phyloP scores from a whole-genome alignment of 2,113 vertebrate genomes.

The Stegostoma tigrinum region DNA sequence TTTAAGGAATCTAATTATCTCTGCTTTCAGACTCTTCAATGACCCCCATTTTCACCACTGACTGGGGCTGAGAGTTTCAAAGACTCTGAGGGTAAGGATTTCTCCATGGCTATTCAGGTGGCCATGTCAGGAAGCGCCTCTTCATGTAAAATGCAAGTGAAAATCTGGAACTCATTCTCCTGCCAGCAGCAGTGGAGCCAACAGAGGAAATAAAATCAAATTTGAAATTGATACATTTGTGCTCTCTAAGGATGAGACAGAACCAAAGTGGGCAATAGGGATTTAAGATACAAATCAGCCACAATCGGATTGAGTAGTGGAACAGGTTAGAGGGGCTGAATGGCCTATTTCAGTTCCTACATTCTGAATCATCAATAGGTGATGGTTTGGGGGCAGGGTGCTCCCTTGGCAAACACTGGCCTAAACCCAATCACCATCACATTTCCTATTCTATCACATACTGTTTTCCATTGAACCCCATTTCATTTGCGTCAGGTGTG shows the following conservation, averaged over 20 bases:
- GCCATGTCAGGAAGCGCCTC: not conserved
- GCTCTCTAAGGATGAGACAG: not conserved
- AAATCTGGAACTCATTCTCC: too few species aligned
- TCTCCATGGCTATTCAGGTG: not conserved
- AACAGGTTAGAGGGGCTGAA: not conserved
- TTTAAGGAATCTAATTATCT: too few species aligned
- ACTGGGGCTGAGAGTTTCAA: too few species aligned
- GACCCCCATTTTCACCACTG: too few species aligned
- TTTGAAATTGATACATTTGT: not conserved
- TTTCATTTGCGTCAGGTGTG: not conserved
- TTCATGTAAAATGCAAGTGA: not conserved
- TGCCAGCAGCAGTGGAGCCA: too few species aligned
- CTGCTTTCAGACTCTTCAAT: too few species aligned
- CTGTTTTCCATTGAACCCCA: not conserved
- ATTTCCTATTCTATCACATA: not conserved
- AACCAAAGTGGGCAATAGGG: not conserved
- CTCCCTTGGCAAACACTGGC: too few species aligned
- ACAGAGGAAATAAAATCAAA: not conserved
- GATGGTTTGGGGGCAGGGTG: not conserved
- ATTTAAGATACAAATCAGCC: not conserved
- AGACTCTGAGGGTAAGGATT: too few species aligned
- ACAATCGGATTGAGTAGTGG: not conserved
- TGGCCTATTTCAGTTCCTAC: not conserved
- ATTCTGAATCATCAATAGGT: not conserved
- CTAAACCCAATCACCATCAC: not conserved